Evolutionary conservation across 2,888 invertebrate species (phyloP).

Genomic region (Tipula helvola): DNA sequence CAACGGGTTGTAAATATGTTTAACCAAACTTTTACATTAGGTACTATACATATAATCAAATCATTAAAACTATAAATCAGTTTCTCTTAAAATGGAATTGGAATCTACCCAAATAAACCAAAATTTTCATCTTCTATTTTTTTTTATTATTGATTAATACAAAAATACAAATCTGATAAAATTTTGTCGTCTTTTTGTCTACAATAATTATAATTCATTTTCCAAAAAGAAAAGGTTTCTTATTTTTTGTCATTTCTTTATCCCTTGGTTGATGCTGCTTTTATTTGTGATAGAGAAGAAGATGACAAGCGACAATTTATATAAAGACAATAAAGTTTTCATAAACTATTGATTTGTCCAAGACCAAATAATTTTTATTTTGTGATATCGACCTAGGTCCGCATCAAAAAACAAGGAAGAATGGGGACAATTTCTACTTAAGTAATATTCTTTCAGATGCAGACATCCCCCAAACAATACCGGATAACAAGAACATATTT

Average conservation of each 20-base stretch:
- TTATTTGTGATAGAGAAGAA: background rate
- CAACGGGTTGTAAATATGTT: too few species aligned
- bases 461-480: background rate
- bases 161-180: background rate
- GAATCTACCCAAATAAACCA: background rate
- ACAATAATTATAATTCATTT: background rate
- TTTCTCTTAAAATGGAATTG: background rate
- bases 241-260: background rate
- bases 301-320: background rate
- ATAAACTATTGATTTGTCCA: background rate
- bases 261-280: background rate
- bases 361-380: background rate
- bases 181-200: background rate
- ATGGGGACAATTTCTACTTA: background rate
- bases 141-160: background rate
- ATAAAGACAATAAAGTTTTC: background rate
- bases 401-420: background rate
- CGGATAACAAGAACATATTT: background rate
- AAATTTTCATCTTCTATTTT: background rate
- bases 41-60: background rate
- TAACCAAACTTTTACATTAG: too few species aligned
- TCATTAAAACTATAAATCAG: background rate
- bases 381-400: background rate
- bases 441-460: background rate
- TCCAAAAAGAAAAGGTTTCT: background rate